Conservation (phyloP, 2,113 vertebrate species). For the Chauna torquata region DNA sequence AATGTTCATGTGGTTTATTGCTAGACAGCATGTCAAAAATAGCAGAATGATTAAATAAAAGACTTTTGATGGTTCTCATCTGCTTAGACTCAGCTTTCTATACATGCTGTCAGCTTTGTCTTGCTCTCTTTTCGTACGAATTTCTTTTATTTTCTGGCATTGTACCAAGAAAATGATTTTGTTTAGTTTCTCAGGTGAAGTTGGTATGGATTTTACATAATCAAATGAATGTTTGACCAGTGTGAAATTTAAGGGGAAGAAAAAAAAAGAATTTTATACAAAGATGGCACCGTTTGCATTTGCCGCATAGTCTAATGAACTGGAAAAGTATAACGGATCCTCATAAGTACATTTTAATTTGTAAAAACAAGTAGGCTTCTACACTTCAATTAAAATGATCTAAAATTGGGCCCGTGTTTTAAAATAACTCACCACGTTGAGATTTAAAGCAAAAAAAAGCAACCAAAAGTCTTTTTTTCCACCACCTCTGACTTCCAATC, state of each 20-base stretch:
- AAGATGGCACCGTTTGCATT: background rate
- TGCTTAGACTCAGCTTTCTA: conserved; percentile 47
- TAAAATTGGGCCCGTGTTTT: background rate
- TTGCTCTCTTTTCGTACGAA: background rate
- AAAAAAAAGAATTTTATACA: background rate
- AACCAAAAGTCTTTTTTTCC: background rate
- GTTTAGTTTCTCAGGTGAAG: conserved; percentile 33
- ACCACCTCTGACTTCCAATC: conserved; percentile 67
- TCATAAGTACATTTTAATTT: background rate
- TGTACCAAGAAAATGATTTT: conserved; percentile 16
- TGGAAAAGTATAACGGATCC: background rate
- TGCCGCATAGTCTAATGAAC: background rate
- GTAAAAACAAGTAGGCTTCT: background rate
- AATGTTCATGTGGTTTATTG: conserved; percentile 22
- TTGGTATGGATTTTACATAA: background rate
- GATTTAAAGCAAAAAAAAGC: background rate
- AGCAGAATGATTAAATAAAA: conserved; percentile 48
- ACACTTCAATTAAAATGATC: background rate
- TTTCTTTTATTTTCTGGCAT: conserved; percentile 13
- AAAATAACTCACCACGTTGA: conserved; percentile 4
- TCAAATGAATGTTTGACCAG: background rate
- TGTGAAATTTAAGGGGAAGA: background rate
- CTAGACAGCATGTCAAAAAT: conserved; percentile 37
- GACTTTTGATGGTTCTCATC: conserved; percentile 42
- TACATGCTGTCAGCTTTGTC: conserved; percentile 17